Conservation (phyloP, 2,797 vertebrate genomes). For the Neosilurus mollespiculum region DNA sequence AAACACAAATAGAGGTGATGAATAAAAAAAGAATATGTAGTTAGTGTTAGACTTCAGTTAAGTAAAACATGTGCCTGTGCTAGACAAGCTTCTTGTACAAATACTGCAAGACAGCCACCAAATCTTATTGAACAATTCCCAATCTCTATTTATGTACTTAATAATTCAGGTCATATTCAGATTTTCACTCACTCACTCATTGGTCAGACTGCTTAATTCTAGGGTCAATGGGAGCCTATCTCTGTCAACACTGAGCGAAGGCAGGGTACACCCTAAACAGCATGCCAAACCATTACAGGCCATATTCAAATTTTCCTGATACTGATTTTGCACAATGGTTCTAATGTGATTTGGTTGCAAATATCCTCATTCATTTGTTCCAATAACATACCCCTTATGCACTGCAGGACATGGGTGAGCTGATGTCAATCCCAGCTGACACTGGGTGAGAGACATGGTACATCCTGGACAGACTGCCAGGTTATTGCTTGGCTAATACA, state of each 20-base stretch:
- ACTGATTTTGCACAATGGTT: background rate
- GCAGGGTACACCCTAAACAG: too few species aligned
- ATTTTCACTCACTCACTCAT: too few species aligned
- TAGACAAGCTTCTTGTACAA: background rate
- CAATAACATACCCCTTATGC: too few species aligned
- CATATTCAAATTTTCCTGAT: background rate
- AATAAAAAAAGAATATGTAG: background rate
- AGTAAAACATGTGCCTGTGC: background rate
- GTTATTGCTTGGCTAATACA: too few species aligned
- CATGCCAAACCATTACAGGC: background rate
- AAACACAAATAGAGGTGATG: background rate
- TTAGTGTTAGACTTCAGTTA: background rate
- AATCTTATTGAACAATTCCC: background rate
- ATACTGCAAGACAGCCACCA: background rate
- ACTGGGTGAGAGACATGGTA: too few species aligned
- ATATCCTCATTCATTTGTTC: background rate
- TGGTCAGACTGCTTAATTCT: too few species aligned
- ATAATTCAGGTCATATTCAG: too few species aligned
- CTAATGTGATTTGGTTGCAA: background rate
- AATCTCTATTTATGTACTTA: background rate
- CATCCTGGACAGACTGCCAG: too few species aligned
- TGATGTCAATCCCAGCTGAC: too few species aligned
- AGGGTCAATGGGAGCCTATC: too few species aligned
- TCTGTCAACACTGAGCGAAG: too few species aligned
- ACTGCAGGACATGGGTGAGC: too few species aligned